Percentiles rank a stretch among this genome's conserved stretches.
Evolutionary conservation across 2,888 invertebrate species (phyloP).

Genomic region (Adineta ricciae): DNA sequence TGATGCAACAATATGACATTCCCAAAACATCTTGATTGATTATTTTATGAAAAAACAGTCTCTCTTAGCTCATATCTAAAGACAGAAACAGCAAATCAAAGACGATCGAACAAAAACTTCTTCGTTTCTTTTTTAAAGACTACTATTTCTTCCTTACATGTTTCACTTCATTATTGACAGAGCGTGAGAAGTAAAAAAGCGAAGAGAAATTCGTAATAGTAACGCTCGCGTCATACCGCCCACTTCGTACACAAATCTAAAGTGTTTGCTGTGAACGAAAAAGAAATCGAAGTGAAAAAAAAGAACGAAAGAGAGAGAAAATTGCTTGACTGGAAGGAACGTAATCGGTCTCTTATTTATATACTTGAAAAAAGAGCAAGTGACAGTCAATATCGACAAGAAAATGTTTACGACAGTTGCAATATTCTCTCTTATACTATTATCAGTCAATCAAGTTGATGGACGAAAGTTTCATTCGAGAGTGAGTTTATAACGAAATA

Average conservation of each 20-base stretch:
- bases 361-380: not conserved
- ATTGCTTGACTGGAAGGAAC: not conserved
- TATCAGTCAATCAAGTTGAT: not conserved
- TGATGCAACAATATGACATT: slow-evolving; percentile 14
- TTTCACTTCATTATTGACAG: not conserved
- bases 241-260: not conserved
- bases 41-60: not conserved
- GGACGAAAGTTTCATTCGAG: not conserved
- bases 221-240: not conserved
- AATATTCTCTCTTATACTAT: not conserved
- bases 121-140: too few relatives aligned
- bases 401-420: not conserved
- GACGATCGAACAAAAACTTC: not conserved
- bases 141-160: not conserved
- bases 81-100: not conserved
- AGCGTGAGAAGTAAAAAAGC: not conserved
- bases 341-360: not conserved
- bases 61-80: not conserved
- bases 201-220: not conserved
- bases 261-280: not conserved
- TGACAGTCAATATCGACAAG: not conserved
- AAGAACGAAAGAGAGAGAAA: not conserved
- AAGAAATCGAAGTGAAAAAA: not conserved
- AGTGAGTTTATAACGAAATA: not conserved
- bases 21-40: slow-evolving; percentile 6